Base-by-base conservation (phyloP, 2,888 invertebrate species). In the Hyppa rectilinea region DNA sequence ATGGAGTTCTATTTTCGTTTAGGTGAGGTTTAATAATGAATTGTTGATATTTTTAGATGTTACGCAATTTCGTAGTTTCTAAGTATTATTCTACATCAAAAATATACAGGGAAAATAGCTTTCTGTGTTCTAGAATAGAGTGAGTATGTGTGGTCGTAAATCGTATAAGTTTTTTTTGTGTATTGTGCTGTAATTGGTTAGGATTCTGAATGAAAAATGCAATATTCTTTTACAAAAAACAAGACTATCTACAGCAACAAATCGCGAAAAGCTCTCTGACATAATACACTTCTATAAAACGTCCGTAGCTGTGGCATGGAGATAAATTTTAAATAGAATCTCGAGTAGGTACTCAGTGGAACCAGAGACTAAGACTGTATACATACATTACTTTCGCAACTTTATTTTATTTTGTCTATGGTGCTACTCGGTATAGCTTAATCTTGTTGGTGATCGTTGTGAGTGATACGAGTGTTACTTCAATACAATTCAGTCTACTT, bases 251-350 rank as follows among this genome's bases (percentile, higher is more conserved):
- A 71, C 12, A 29, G 17, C 2, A 29, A 52, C 56, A 34, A 58
- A n/a, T 20, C 34, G 20, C 20, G 2, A 26, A 63, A 12, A 71
- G 17, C 12, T 9, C 14, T 29, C 38, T 47, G 23, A 52, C 61
- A 61, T 72, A 79, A 63, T 56, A 40, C 40, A 65, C n/a, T 73
- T 65, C 47, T 38, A 55, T 45, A 62, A 80, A 80, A 65, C 14
- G 34, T 40, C 47, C 50, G 36, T 52, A 49, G 43, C 74, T 71
- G 58, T 52, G 43, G 45, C 31, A 14, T 4, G 36, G 50, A 62
- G 58, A 77, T 80, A 77, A 66, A 59, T 74, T 80, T 80, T 74
- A 59, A 77, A 77, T 77, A 59, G 23, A 59, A 23, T 59, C 49
- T 31, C 45, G 38, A 45, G 26, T n/a, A n/a, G n/a, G n/a, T 45